Evolutionary conservation across 1,140 invertebrate species (phyloP), one percentile per base, ranked within the genome.

Genomic region (Mesaphorura yosii): DNA sequence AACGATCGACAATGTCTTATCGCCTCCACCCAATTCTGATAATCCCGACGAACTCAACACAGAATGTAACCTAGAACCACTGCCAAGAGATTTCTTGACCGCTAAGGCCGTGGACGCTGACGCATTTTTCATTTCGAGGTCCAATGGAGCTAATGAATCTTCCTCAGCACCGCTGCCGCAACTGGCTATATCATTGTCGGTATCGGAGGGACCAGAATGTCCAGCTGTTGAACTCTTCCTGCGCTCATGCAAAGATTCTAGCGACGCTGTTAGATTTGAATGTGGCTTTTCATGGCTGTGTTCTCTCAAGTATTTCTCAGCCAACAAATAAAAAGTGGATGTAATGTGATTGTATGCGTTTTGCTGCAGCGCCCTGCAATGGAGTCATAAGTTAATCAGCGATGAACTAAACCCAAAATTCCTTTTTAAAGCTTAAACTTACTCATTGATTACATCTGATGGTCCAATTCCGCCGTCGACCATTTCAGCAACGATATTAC

Each of bases 331-430:
- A 73, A 98, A 98, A 26, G 94, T 98, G 25, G 95, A 95, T 27
- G 94, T 96, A 60, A 98, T 86, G 70, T 98, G 90, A 72, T 95
- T 94, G 72, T 98, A 98, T 66, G 92, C 87, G 73, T 96, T 91
- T 67, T 84, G 87, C 66, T 96, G 89, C 57, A 98, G 71, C 49
- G 89, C 84, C 61, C 88, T 92, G 66, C 41, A 58, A 54, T 48
- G 20, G 48, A 20, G 41, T 34, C 52, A n/a, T n/a, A n/a, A n/a
- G n/a, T n/a, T n/a, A n/a, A n/a, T n/a, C n/a, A n/a, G n/a, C n/a
- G n/a, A n/a, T n/a, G 38, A 50, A 25, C 28, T 19, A 48, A 53
- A 55, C 45, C 25, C 27, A 31, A 19, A 31, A 48, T 12, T 47
- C 7, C 2, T 19, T 44, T 17, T 17, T 3, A 37, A 31, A 34